These are phyloP conservation scores for Morphnarchus princeps DNA, from an alignment of 2,113 vertebrate species.

Conservation along the genomic window DNA sequence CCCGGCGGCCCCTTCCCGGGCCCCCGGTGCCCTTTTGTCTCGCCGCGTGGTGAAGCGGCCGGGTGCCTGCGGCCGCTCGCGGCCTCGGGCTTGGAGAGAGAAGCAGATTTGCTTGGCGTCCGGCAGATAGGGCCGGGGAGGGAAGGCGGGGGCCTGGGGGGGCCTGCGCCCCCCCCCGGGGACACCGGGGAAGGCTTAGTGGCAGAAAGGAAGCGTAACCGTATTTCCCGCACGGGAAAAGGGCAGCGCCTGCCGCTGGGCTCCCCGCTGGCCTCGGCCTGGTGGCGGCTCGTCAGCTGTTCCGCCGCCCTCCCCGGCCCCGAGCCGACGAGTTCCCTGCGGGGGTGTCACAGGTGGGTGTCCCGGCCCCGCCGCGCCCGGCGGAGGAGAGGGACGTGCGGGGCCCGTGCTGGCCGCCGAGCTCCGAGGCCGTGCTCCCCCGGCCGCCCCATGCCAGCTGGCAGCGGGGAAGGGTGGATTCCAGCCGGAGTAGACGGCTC, in stretches of 20 bases:
- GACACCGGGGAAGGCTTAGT: neutral
- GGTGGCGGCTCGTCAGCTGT: neutral
- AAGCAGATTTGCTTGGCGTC: too few species aligned
- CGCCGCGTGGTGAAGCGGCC: too few species aligned
- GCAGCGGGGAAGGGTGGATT: neutral
- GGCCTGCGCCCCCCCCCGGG: neutral
- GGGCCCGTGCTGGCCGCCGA: neutral
- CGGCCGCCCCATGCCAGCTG: neutral
- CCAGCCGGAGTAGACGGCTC: neutral
- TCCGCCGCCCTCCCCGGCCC: too few species aligned
- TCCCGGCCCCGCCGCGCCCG: neutral
- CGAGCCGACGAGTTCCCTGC: neutral
- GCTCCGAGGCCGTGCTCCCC: neutral
- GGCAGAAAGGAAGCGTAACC: neutral
- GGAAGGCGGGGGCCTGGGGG: neutral
- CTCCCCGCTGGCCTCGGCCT: neutral
- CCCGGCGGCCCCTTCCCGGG: too few species aligned
- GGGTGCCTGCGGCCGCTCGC: too few species aligned
- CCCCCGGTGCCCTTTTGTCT: too few species aligned
- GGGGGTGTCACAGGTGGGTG: neutral
- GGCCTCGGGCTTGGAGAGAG: too few species aligned
- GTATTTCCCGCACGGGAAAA: neutral
- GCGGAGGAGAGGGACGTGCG: neutral
- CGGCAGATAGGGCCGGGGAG: neutral
- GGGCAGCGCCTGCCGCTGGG: neutral